phyloP scores from a whole-genome alignment of 2,113 vertebrate genomes.

The Proterorhinus semilunaris region DNA sequence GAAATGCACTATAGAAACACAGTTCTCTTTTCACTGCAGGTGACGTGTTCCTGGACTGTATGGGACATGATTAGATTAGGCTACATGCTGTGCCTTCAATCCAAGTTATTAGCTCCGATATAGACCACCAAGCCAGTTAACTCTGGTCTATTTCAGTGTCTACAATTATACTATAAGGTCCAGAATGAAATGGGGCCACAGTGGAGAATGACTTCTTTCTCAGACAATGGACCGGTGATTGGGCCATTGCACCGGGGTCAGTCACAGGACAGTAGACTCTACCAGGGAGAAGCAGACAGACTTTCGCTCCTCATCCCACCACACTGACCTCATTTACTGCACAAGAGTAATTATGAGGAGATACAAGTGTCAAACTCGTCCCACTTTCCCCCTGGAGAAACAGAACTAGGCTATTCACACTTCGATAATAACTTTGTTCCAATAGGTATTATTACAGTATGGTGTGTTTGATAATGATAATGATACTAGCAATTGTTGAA shows the following conservation, averaged over 20 bases:
- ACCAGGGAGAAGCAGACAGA: constrained; percentile 24
- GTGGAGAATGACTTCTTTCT: neutral
- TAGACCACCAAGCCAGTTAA: constrained; percentile 4
- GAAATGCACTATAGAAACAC: neutral
- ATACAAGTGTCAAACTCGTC: constrained; percentile 36
- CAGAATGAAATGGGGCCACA: constrained; percentile 1
- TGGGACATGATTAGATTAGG: neutral
- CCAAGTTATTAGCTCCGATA: neutral
- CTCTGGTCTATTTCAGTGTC: neutral
- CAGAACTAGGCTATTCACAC: constrained; percentile 11
- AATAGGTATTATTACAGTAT: neutral
- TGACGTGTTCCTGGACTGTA: neutral
- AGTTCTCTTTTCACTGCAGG: neutral
- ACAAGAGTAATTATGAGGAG: constrained; percentile 49
- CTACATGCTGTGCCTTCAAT: neutral
- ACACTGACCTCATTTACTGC: constrained; percentile 39
- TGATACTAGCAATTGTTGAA: no score
- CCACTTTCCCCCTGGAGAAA: constrained; percentile 13
- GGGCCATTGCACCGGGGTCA: constrained; percentile 1
- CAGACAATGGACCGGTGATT: constrained; percentile 6
- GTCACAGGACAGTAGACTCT: constrained; percentile 1
- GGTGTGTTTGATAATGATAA: neutral
- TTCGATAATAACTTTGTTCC: constrained; percentile 1
- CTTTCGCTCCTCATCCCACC: constrained; percentile 21
- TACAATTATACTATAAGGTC: neutral